Base-by-base conservation (phyloP, 2,888 invertebrate genomes). In the Mesochorus sp. region DNA sequence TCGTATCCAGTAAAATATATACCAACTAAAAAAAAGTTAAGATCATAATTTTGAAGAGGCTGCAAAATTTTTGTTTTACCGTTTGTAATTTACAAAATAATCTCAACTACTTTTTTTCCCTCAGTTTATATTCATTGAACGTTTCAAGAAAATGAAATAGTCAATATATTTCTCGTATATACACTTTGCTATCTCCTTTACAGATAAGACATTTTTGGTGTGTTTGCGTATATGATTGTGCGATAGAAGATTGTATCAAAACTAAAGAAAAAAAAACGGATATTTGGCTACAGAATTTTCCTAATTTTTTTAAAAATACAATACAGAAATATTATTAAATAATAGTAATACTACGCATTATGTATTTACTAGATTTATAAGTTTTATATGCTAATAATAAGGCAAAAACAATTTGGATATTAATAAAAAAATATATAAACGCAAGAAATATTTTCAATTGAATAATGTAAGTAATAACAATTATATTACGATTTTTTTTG, bases 161-260 rank as follows among this genome's bases (percentile, higher is more conserved):
- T 47, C 34, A 31, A 59, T 53, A 28, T 53, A 34, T 70, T 57
- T 47, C 57, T 24, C 57, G 12, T 37, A 42, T 42, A 64, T 19
- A 39, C 44, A 34, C 24, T 47, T 39, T 14, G 49, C 12, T 64
- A 49, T 76, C 76, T 64, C 21, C 17, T 21, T n/a, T n/a, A n/a
- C n/a, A 66, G 71, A 72, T 76, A 66, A 67, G 42, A 44, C 2
- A 12, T 49, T 49, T 37, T 10, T 21, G 17, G 51, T 37, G 10
- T 72, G 66, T 57, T 28, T 51, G 51, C 14, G 24, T 3, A 26
- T n/a, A n/a, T n/a, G n/a, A n/a, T n/a, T 51, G 24, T n/a, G 21
- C 55, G 75, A 57, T 62, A 14, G 26, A 76, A 71, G 17, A 44
- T 71, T 26, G 42, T 51, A 51, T 42, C 34, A 49, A 8, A 6